Base-by-base conservation (phyloP, 2,797 vertebrate genomes). In the Rousettus madagascariensis region DNA sequence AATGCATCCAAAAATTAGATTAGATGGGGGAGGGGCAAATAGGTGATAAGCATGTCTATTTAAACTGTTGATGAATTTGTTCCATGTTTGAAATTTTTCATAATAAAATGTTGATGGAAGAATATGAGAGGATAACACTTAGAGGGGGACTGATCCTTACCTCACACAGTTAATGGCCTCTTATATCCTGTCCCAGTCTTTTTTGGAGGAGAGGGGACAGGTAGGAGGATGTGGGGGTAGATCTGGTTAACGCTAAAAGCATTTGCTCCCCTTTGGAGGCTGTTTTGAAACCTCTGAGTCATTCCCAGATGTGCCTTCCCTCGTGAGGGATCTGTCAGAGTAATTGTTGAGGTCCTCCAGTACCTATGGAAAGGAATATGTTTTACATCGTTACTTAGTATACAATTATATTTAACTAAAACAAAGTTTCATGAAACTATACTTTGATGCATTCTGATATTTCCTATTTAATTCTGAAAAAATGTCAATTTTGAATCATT, bases 71-170 rank as follows among this genome's bases (percentile, higher is more conserved):
- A 72, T 85, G 49, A 55, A 38, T 79, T 61, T 79, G 57, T 26
- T 65, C 43, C 38, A 3, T 86, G 8, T 80, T 85, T 96, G 78
- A 72, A 78, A 59, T n/a, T 85, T 80, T 94, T 33, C 22, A 28
- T 63, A 88, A 55, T 94, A 80, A 92, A 96, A 75, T 87, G 30
- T 51, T 79, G 22, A 28, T 10, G 19, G 28, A 10, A 26, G 51
- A 41, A 88, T 59, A 71, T 66, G 46, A 24, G 53, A 83, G 46
- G 53, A 63, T 33, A 86, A 43, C 12, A 53, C 36, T 4, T 10
- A 16, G 17, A 65, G 10, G 13, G 20, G 66, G 28, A 11, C 68
- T 57, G 55, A 53, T 53, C 38, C 77, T 72, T 33, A 3, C 22
- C 4, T 69, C 59, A 49, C 49, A 71, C 0, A 68, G 57, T 38